These are phyloP conservation scores for Orestias chungarensis DNA, from an alignment of 2,797 vertebrate genomes.

Conservation along the genomic window DNA sequence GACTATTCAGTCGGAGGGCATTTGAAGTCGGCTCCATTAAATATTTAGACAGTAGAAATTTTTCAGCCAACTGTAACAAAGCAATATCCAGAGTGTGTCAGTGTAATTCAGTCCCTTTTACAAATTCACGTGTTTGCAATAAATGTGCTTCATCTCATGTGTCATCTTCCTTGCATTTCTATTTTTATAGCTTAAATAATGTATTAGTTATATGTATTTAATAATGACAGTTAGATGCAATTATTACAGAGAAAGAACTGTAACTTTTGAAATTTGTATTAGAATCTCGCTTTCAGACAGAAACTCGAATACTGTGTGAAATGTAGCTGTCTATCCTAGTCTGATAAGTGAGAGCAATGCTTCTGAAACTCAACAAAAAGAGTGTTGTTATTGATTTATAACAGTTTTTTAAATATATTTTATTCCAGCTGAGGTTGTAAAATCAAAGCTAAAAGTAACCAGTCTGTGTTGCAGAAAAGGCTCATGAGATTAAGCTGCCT, in stretches of 20 bases:
- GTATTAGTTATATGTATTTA: neutral
- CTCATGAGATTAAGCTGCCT: constrained; percentile 31
- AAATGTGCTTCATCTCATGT: constrained; percentile 3
- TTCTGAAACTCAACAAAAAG: constrained; percentile 44
- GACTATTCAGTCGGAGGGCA: constrained; percentile 42
- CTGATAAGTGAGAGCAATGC: constrained; percentile 37
- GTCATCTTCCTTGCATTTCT: neutral
- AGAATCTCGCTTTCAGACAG: neutral
- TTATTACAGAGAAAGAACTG: neutral
- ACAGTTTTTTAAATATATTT: constrained; percentile 48
- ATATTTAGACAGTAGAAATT: constrained; percentile 53
- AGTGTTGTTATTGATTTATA: constrained; percentile 67
- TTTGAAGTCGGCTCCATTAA: constrained; percentile 56
- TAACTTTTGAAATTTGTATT: neutral
- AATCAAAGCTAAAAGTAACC: constrained; percentile 52
- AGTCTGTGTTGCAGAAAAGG: constrained; percentile 29
- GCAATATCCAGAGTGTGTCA: constrained; percentile 12
- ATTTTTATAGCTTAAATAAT: constrained; percentile 5
- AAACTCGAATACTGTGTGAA: constrained; percentile 19
- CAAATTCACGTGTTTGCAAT: constrained; percentile 9
- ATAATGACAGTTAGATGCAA: neutral
- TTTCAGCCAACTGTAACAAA: constrained; percentile 44
- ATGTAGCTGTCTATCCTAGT: constrained; percentile 40
- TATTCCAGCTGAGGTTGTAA: constrained; percentile 55
- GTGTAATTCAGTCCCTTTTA: neutral